Evolutionary conservation across 2,888 invertebrate genomes (phyloP).

Genomic region (Argyresthia goedartella): DNA sequence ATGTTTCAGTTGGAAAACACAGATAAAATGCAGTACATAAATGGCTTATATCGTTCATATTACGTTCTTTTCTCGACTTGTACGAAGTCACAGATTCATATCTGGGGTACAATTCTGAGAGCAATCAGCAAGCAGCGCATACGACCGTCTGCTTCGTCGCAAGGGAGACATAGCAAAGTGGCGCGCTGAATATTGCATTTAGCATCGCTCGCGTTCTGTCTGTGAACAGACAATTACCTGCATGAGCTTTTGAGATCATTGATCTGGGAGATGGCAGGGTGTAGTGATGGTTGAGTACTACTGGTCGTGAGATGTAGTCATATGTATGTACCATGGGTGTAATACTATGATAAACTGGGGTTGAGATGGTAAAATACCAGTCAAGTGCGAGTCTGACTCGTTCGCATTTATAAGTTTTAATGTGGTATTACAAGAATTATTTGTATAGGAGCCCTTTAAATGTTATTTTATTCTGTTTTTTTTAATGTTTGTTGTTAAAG

Average conservation of each 20-base stretch:
- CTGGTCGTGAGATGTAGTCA: background rate
- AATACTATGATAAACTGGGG: too few relatives aligned
- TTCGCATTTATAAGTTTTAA: too few relatives aligned
- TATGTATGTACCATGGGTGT: background rate
- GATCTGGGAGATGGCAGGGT: background rate
- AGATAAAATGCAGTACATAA: too few relatives aligned
- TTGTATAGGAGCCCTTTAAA: too few relatives aligned
- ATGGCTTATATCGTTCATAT: too few relatives aligned
- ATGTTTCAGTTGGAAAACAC: too few relatives aligned
- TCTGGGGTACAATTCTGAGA: conserved; percentile 39
- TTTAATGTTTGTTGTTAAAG: too few relatives aligned
- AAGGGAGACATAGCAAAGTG: conserved; percentile 36
- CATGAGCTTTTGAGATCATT: conserved; percentile 4
- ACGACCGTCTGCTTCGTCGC: conserved; percentile 40
- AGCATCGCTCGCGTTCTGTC: conserved; percentile 9
- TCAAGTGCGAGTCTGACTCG: too few relatives aligned
- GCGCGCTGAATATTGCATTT: conserved; percentile 63
- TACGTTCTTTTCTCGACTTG: conserved; percentile 16
- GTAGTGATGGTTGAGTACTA: too few relatives aligned
- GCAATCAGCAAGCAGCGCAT: conserved; percentile 47
- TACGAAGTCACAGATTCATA: conserved; percentile 34
- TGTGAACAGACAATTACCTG: conserved; percentile 3
- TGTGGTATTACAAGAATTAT: too few relatives aligned
- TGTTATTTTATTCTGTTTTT: too few relatives aligned
- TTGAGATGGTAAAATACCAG: too few relatives aligned